Conservation (phyloP, 2,113 vertebrate genomes). For the Zosterops hypoxanthus region DNA sequence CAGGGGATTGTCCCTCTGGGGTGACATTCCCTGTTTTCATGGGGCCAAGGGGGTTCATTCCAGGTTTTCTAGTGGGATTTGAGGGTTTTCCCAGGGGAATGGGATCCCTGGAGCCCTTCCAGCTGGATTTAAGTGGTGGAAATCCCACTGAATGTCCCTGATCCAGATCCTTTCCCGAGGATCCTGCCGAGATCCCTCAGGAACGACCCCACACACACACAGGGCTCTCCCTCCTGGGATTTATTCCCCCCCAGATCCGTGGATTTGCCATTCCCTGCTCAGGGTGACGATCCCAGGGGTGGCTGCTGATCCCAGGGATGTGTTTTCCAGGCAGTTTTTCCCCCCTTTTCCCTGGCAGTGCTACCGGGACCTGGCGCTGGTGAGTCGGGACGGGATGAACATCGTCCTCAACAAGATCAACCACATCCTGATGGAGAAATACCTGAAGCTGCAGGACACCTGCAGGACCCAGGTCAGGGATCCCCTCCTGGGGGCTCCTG, state of each 20-base stretch:
- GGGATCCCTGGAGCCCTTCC: neutral
- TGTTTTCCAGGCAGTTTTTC: neutral
- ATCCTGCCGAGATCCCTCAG: neutral
- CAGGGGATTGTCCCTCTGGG: neutral
- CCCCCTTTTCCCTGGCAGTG: conserved; percentile 71
- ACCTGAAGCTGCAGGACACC: conserved; percentile 90
- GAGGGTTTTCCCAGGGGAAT: neutral
- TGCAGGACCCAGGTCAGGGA: conserved; percentile 80
- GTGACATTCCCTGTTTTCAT: too few relatives aligned
- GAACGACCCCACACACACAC: neutral
- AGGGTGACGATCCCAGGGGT: too few relatives aligned
- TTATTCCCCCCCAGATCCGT: too few relatives aligned
- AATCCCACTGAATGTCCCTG: neutral
- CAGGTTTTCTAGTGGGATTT: neutral
- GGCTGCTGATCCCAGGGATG: too few relatives aligned
- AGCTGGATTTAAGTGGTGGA: accelerated
- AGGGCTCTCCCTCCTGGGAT: neutral
- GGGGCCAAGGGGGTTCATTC: neutral
- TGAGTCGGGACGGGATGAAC: conserved; percentile 92
- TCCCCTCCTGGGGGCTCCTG: too few relatives aligned
- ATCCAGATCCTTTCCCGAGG: too few relatives aligned
- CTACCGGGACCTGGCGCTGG: conserved; percentile 90
- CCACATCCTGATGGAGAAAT: conserved; percentile 85
- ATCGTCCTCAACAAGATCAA: conserved; percentile 92
- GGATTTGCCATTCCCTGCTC: neutral